Base-by-base conservation (phyloP, 2,888 invertebrate species). In the Graphium colonna region DNA sequence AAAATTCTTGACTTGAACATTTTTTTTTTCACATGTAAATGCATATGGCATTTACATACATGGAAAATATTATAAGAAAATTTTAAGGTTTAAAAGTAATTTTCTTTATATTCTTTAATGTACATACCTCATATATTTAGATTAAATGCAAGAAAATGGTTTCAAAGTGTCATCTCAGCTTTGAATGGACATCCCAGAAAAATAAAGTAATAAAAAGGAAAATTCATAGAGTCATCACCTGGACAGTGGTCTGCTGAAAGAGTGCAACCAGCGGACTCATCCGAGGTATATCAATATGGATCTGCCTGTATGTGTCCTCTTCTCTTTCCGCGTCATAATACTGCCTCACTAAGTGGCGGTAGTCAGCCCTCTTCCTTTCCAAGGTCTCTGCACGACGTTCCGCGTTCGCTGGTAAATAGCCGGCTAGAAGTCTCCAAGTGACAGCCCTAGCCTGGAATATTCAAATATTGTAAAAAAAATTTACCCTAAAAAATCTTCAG, bases 251-350 rank as follows among this genome's bases (percentile, higher is more conserved):
- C 86, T 99, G 99, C 83, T 99, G 98, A 84, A 99, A 99, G 62
- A 99, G 91, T 28, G 97, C 95, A 60, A 99, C 97, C 56, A 98
- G 92, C 4, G 99, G 99, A 77, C 98, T 98, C 99, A 99, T 99
- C 73, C 99, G 92, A 51, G 99, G 99, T 82, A 99, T 98, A 85
- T 99, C 99, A 71, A 99, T 99, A 84, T 98, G 98, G 82, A 99
- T 99, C 93, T 91, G 87, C 39, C 87, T 60, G 90, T 98, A 99
- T 16, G 98, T 99, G 73, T 99, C 98, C 72, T 97, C 97, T 68
- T 94, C 93, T 46, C 91, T 71, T 68, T 95, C 95, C 0, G 96
- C 95, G 71, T 97, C 96, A 81, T 98, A 99, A 91, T 99, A 99
- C 82, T 99, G 98, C 61, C 95, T 93, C 15, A 99, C 96, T 66